Base-by-base conservation (phyloP, 2,113 vertebrate genomes). In the Strix aluco region DNA sequence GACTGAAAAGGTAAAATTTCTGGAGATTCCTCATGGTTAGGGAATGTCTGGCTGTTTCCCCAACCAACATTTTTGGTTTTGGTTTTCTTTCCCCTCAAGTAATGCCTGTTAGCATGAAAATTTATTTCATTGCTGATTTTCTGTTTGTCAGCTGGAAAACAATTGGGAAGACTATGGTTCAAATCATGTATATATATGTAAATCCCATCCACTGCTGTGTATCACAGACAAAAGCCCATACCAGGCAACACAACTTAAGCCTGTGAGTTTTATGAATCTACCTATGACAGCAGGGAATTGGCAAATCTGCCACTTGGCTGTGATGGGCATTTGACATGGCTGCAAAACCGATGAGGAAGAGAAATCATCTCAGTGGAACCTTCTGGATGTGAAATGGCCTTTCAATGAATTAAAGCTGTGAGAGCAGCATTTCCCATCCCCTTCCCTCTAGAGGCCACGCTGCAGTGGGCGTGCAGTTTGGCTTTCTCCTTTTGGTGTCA, bases 401-500 rank as follows among this genome's bases (percentile, higher is more conserved):
- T 77, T 63, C 88, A 81, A 94, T 84, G 72, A 83, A 34, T 88
- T 74, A 81, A 86, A 94, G 85, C 94, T 92, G 88, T n/a, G 67
- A 78, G 81, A 85, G 67, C 40, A 7, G 83, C 34, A 4, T 94
- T 95, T 92, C 93, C 81, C 90, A 92, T 65, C 40, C 84, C n/a
- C 2, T 88, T 92, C 85, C 67, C 95, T 95, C 88, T 42, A 52
- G 88, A 88, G 93, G 55, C 85, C 32, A 9, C 0, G 13, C 93
- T 93, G 90, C 63, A 90, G 95, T 97, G 92, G 96, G 96, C 51
- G 95, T 96, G 88, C 79, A 52, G 5, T 89, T 96, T 92, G 88
- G 95, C 96, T 93, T 93, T 96, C 92, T 96, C 90, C 75, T 94
- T 81, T 92, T 92, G 94, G 75, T 95, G 96, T 95, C 90, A 34